phyloP scores from a whole-genome alignment of 2,113 vertebrate genomes.

The Jaculus jaculus region DNA sequence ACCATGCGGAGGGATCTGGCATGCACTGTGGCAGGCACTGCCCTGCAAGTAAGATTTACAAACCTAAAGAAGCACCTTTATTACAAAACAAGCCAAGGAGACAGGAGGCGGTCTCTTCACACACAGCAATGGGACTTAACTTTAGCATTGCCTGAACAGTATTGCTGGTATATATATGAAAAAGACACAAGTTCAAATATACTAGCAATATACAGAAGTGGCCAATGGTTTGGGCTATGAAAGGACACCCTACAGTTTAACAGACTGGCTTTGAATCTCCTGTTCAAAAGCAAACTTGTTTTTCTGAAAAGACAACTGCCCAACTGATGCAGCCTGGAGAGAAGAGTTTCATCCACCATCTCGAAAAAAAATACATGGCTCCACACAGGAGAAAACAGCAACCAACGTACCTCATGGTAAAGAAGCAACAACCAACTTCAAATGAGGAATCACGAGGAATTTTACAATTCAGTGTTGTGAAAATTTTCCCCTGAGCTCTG shows the following conservation, averaged over 20 bases:
- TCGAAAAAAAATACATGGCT: conserved; percentile 40
- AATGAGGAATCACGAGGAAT: conserved; percentile 64
- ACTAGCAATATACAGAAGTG: conserved; percentile 36
- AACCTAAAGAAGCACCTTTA: conserved; percentile 61
- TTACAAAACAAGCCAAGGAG: conserved; percentile 36
- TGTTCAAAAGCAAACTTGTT: conserved; percentile 43
- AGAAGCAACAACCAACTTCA: conserved; percentile 67
- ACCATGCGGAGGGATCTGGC: background rate
- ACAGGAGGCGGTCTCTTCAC: conserved; percentile 32
- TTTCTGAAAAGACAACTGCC: conserved; percentile 22
- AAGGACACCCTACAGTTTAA: conserved; percentile 50
- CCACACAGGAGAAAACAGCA: conserved; percentile 35
- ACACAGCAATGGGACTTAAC: conserved; percentile 48
- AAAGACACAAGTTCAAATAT: conserved; percentile 49
- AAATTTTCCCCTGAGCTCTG: conserved; percentile 85
- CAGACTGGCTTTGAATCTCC: conserved; percentile 49
- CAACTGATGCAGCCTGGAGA: conserved; percentile 76
- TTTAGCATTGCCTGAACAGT: conserved; percentile 77
- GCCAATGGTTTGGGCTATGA: conserved; percentile 67
- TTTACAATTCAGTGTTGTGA: conserved; percentile 75
- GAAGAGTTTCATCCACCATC: conserved; percentile 56
- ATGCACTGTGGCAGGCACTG: background rate
- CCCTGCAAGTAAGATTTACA: conserved; percentile 51
- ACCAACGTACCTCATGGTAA: conserved; percentile 27
- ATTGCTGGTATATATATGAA: conserved; percentile 30